These are phyloP conservation scores for Cherax destructor DNA, from an alignment of 1,140 invertebrate species.

Conservation along the genomic window DNA sequence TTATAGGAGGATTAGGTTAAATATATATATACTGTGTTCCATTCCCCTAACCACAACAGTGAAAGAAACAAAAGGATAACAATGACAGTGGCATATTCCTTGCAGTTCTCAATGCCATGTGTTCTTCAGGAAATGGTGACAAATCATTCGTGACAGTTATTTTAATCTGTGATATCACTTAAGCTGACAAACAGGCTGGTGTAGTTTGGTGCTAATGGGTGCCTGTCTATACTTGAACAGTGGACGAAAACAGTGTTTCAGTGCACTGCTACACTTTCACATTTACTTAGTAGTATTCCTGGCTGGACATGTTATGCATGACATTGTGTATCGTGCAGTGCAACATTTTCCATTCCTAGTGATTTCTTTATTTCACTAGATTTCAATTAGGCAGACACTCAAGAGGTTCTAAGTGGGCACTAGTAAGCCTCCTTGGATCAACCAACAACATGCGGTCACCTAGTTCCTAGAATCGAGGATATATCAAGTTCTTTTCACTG, in stretches of 20 bases:
- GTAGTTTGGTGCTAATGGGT: constrained; percentile 53
- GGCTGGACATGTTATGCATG: constrained; percentile 42
- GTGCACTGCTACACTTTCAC: constrained; percentile 67
- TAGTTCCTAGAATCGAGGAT: constrained; percentile 39
- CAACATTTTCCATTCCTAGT: constrained; percentile 29
- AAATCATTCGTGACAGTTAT: constrained; percentile 41
- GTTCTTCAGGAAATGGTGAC: constrained; percentile 40
- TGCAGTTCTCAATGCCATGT: constrained; percentile 62
- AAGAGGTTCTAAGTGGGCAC: constrained; percentile 25
- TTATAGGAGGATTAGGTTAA: constrained; percentile 65
- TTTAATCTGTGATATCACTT: constrained; percentile 55
- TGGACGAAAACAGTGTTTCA: constrained; percentile 68
- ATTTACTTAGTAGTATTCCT: constrained; percentile 41
- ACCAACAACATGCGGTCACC: constrained; percentile 35
- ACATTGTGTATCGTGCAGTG: constrained; percentile 31
- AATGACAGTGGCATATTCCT: constrained; percentile 64
- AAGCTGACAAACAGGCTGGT: constrained; percentile 55
- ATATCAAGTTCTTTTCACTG: constrained; percentile 32
- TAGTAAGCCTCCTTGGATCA: constrained; percentile 34
- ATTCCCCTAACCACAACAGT: constrained; percentile 68
- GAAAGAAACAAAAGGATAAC: constrained; percentile 66
- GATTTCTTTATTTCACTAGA: constrained; percentile 21
- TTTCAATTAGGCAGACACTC: constrained; percentile 38
- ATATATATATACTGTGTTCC: constrained; percentile 62
- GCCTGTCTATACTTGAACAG: constrained; percentile 62